These are phyloP conservation scores for Rhinopomastus cyanomelas DNA, from an alignment of 2,113 vertebrate species.

Conservation along the genomic window DNA sequence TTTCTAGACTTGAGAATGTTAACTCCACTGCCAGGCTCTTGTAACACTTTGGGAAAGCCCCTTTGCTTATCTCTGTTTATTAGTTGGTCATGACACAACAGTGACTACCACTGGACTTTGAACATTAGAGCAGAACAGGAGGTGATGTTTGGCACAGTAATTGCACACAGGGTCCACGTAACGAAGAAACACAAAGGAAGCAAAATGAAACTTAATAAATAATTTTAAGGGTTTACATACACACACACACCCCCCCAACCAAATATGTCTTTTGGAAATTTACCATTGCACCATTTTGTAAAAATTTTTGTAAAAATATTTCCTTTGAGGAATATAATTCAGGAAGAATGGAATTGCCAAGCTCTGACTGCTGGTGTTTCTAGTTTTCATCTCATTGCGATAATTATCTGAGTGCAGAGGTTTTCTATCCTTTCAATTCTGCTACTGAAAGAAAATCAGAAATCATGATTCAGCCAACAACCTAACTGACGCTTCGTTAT, in stretches of 20 bases:
- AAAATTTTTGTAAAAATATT: neutral
- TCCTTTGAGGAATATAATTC: neutral
- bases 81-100: rapidly evolving
- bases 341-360: neutral
- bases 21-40: neutral
- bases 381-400: neutral
- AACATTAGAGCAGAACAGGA: neutral
- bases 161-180: neutral
- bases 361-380: neutral
- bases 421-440: neutral
- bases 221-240: rapidly evolving
- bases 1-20: neutral
- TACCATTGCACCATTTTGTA: neutral
- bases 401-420: neutral
- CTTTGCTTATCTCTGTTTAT: neutral
- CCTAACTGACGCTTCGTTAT: neutral
- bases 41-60: neutral
- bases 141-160: neutral
- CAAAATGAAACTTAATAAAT: neutral
- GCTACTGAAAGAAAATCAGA: neutral
- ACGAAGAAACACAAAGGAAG: neutral
- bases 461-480: neutral
- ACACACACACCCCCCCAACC: too few relatives aligned
- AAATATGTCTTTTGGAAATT: neutral
- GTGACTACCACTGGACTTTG: neutral